Evolutionary conservation across 2,113 vertebrate genomes (phyloP).

Genomic region (Cavia aperea): DNA sequence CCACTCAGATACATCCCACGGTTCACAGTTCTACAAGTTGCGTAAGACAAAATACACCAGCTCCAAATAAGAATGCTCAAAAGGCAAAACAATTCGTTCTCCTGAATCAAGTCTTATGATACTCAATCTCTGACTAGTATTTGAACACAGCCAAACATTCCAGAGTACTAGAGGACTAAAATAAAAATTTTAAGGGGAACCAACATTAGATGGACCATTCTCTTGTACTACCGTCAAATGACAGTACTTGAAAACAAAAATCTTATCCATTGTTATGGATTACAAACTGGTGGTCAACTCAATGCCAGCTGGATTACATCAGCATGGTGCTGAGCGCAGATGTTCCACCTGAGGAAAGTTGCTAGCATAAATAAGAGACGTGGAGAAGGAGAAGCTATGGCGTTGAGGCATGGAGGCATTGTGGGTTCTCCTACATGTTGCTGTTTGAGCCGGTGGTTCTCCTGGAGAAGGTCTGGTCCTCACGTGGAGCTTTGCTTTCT

Average conservation of each 20-base stretch:
- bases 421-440: too few species aligned
- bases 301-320: too few species aligned
- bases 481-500: too few species aligned
- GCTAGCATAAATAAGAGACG: too few species aligned
- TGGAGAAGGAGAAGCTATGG: too few species aligned
- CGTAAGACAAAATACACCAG: neutral
- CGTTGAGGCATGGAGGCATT: too few species aligned
- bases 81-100: neutral
- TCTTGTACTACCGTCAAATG: neutral
- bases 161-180: neutral
- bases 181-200: neutral
- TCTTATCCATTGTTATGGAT: neutral
- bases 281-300: too few species aligned
- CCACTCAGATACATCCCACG: neutral
- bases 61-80: neutral
- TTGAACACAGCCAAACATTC: neutral
- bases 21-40: neutral
- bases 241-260: neutral
- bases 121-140: neutral
- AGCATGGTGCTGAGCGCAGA: too few species aligned
- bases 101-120: neutral
- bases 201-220: neutral
- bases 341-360: too few species aligned
- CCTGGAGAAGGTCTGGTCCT: too few species aligned
- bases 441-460: too few species aligned